These are phyloP conservation scores for Lucilia sericata DNA, from an alignment of 1,140 invertebrate species.

Conservation along the genomic window DNA sequence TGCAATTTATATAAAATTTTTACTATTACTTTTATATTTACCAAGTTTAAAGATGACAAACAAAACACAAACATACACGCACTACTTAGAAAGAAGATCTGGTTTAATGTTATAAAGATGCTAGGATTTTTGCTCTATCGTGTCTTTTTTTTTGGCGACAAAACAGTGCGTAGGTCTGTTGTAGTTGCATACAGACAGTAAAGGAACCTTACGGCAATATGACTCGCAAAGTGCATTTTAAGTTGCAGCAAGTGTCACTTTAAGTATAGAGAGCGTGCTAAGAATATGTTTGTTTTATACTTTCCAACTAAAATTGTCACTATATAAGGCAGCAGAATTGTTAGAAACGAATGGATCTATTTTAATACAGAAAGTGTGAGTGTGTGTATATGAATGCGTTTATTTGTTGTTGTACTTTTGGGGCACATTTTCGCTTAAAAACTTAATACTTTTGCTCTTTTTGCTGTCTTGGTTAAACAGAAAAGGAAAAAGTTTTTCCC, in stretches of 20 bases:
- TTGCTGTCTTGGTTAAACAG: neutral
- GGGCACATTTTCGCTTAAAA: slow-evolving; percentile 20
- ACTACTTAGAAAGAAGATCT: neutral
- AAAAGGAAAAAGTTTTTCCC: neutral
- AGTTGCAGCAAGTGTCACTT: slow-evolving; percentile 36
- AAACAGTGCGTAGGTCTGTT: neutral
- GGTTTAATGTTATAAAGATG: neutral
- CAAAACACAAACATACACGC: neutral
- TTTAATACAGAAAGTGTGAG: neutral
- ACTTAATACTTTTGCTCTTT: neutral
- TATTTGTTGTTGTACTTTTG: slow-evolving; percentile 15
- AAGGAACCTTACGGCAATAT: slow-evolving; percentile 30
- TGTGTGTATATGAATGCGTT: neutral
- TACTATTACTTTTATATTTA: neutral
- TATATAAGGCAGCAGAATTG: neutral
- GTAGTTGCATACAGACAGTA: neutral
- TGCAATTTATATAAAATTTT: slow-evolving; percentile 30
- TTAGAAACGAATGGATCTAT: neutral
- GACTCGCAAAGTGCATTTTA: slow-evolving; percentile 34
- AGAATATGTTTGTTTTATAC: neutral
- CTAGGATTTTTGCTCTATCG: neutral
- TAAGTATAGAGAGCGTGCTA: slow-evolving; percentile 5
- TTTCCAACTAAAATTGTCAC: neutral
- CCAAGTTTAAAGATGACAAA: neutral
- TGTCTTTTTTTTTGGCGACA: neutral